A percentile compares a stretch with the other conserved stretches of the same genome.
Evolutionary conservation across 1,140 invertebrate species (phyloP).

Genomic region (Philotrypesis tridentata): DNA sequence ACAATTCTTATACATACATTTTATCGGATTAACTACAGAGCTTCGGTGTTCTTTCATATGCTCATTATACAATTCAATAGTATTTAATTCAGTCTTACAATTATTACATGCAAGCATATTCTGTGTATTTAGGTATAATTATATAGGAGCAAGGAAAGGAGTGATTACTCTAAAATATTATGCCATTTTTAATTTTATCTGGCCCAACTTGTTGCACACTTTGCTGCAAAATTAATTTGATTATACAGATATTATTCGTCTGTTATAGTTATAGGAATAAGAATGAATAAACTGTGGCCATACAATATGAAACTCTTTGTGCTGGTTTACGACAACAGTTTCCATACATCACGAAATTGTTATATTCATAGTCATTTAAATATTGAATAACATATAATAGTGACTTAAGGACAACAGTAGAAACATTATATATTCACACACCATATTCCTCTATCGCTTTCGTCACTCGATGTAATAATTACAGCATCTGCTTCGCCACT

Average conservation of each 20-base stretch:
- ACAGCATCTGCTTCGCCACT: no score
- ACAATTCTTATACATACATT: neutral
- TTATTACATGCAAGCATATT: slow-evolving; percentile 5
- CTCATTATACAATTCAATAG: neutral
- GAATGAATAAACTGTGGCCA: no score
- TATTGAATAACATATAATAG: neutral
- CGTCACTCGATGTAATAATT: neutral
- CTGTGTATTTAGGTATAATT: neutral
- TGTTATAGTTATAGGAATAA: no score
- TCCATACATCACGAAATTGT: no score
- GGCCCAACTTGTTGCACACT: neutral
- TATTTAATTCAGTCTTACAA: neutral
- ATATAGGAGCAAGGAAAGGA: neutral
- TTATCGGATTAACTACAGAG: neutral
- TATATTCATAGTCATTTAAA: no score
- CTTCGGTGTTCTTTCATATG: neutral
- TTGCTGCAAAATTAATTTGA: slow-evolving; percentile 3
- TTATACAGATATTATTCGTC: neutral
- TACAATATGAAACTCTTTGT: neutral
- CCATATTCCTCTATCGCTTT: neutral
- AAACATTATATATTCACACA: neutral
- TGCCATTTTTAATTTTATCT: neutral
- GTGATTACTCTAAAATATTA: neutral
- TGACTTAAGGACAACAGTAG: neutral
- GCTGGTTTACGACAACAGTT: no score